Conservation (phyloP, 2,888 invertebrate species). For the Tenthredo notha region DNA sequence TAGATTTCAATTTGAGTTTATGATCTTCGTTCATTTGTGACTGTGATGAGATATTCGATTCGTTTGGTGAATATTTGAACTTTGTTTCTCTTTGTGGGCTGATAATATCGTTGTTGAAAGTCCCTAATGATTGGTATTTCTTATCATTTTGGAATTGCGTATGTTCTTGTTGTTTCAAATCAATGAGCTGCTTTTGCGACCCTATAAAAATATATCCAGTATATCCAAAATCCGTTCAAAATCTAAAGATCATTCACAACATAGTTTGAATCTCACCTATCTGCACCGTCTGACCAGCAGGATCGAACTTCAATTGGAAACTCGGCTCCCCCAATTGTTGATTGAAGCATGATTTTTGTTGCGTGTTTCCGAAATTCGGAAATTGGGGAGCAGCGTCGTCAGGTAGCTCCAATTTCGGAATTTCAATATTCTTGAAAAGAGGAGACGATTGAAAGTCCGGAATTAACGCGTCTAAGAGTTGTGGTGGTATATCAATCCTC, state of each 20-base stretch:
- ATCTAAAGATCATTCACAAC: not conserved
- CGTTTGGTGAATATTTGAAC: not conserved
- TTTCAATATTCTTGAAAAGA: conserved; percentile 39
- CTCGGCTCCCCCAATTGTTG: not conserved
- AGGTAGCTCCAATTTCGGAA: conserved; percentile 23
- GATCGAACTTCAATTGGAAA: not conserved
- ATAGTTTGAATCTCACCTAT: conserved; percentile 8
- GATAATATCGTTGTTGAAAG: not conserved
- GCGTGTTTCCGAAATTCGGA: not conserved
- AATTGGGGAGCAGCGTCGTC: not conserved
- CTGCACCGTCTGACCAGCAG: not conserved
- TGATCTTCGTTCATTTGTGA: not conserved
- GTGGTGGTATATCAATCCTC: conserved; percentile 56
- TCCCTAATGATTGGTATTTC: not conserved
- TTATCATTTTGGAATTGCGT: not conserved
- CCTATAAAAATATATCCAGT: not conserved
- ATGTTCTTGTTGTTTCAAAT: not conserved
- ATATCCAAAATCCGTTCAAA: not conserved
- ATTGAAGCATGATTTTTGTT: not conserved
- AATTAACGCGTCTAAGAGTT: conserved; percentile 46
- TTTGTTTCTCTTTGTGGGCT: not conserved
- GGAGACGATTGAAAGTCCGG: conserved; percentile 51
- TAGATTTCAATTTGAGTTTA: not conserved
- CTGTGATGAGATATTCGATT: not conserved
- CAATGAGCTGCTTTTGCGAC: not conserved